phyloP scores from a whole-genome alignment of 2,888 invertebrate genomes.

The Drosophila diplacantha region DNA sequence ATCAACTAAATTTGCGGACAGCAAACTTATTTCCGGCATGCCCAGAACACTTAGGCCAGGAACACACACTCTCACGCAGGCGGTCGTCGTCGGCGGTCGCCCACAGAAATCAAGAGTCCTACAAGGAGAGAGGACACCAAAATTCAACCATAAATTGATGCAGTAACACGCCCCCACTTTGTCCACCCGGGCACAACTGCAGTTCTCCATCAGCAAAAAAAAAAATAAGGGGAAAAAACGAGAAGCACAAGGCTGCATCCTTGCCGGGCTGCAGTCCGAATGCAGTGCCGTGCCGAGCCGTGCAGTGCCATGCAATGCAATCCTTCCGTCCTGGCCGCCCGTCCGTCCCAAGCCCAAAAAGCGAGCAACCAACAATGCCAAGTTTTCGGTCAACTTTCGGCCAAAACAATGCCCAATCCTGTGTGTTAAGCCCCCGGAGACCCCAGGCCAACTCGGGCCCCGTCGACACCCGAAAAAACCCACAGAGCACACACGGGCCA shows the following conservation, averaged over 20 bases:
- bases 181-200: background rate
- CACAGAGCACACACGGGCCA: conserved; percentile 32
- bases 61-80: conserved; percentile 11
- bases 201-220: background rate
- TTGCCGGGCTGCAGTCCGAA: conserved; percentile 35
- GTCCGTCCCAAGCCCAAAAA: conserved; percentile 50
- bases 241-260: conserved; percentile 15
- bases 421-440: conserved; percentile 35
- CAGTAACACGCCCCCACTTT: conserved; percentile 56
- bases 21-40: conserved; percentile 72
- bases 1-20: conserved; percentile 72
- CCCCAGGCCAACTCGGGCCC: conserved; percentile 4
- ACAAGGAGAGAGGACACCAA: conserved; percentile 53
- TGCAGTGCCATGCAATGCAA: conserved; percentile 29
- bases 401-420: conserved; percentile 64
- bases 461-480: conserved; percentile 11
- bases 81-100: conserved; percentile 9
- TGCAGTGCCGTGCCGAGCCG: conserved; percentile 16
- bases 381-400: conserved; percentile 74
- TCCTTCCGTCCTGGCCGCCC: conserved; percentile 17
- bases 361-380: conserved; percentile 72
- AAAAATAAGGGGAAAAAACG: background rate
- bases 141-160: conserved; percentile 72
- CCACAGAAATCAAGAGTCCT: conserved; percentile 38
- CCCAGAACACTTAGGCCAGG: conserved; percentile 57